Evolutionary conservation across 2,113 vertebrate species (phyloP), one percentile per base, ranked within the genome.

Genomic region (Phodopus roborovskii): DNA sequence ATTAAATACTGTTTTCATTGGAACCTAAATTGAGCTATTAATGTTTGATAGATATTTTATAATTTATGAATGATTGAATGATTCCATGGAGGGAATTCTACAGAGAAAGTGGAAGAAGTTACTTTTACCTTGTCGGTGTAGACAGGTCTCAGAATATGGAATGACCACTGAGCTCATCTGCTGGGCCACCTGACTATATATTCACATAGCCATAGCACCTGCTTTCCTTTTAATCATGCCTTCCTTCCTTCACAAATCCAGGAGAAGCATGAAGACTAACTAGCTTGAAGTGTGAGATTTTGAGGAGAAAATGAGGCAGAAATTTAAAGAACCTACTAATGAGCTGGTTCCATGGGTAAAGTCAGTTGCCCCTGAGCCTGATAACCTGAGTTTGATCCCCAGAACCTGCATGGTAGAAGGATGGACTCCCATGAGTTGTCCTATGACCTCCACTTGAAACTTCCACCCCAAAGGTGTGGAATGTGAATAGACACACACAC

Each of bases 221-320:
- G 9, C 17, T 66, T 36, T 77, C 56, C 71, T 75, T 36, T 56
- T 10, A 92, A 45, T n/a, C 19, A 45, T 30, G 6, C 1, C 19
- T 60, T 42, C 74, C 58, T 53, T 62, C 45, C 56, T 86, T 92
- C 26, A 30, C 39, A 68, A 45, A 73, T 50, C 60, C 88, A 30
- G 22, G 7, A 50, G 26, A 74, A 71, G 12, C 5, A 0, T 50
- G 19, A 92, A 71, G n/a, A 71, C n/a, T 74, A 77, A 79, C 60
- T 20, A 90, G 64, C 24, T 77, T 94, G 42, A 15, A 42, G 36
- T 58, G 9, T 48, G 94, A 91, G 22, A 93, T 42, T 10, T 17
- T 62, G 68, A 96, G 30, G n/a, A 88, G 30, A 87, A 82, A 96
- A 87, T 33, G 17, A 91, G 91, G 70, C 20, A 90, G 24, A 91